Base-by-base conservation (phyloP, 37 sponge, comb jelly and placozoan species). In the Crambe crambe region DNA sequence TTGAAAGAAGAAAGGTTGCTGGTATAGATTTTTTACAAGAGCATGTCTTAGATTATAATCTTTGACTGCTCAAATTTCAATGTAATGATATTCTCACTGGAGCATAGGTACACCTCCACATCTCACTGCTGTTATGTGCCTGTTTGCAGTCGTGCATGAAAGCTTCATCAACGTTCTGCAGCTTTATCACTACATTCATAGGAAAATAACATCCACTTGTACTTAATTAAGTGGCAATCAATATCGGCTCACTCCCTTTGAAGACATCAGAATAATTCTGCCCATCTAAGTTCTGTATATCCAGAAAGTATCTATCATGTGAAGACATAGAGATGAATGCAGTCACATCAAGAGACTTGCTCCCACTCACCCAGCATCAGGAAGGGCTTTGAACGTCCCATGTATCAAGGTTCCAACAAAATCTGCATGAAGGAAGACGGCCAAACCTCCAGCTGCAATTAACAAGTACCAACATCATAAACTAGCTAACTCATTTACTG, bases 321-420 rank as follows among this genome's bases (percentile, higher is more conserved):
- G 10, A 41, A 22, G 37, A 21, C 18, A 64, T 40, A 17, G 32
- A 27, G 22, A 60, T 76, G 56, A 18, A 54, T 54, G 29, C 41
- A 40, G 9, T 37, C 56, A 8, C 60, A 58, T 29, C 34, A 15
- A 26, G 15, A n/a, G 64, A 63, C n/a, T n/a, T n/a, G n/a, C n/a
- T n/a, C 18, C 69, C 18, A 23, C 71, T 25, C 71, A 93, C 89
- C 95, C 95, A 36, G 95, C 95, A 81, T 94, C 95, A 51, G 95
- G 79, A 10, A 94, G 30, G 6, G 79, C 95, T 37, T 43, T 64
- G 26, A 64, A 66, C 40, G 69, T 73, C 41, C 71, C 63, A n/a
- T 54, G 47, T 2, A 94, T 30, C 26, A 73, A 27, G 3, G 41
- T 39, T 1, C 36, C 37, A 5, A 90, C 74, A 73, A 43, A 41